These are phyloP conservation scores for Cheiracanthium punctorium DNA, from an alignment of 2,888 invertebrate genomes.

Conservation along the genomic window DNA sequence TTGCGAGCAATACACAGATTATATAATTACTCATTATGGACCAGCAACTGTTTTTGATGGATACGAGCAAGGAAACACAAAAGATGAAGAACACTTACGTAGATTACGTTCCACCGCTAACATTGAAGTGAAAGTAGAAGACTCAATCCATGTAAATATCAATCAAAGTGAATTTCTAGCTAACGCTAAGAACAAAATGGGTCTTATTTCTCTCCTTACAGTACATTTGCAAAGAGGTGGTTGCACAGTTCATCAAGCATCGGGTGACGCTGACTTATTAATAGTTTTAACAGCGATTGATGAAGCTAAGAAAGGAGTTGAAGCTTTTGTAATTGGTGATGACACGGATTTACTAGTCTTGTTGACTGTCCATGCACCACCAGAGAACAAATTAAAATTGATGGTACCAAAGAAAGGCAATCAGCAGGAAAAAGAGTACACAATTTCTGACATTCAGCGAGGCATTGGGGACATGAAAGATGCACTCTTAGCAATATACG, in stretches of 20 bases:
- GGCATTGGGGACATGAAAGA: no score
- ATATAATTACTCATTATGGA: no score
- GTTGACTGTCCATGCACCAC: neutral
- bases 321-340: neutral
- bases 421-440: no score
- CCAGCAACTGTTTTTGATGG: neutral
- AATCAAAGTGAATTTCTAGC: neutral
- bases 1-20: neutral
- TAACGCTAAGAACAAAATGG: neutral
- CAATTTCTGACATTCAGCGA: no score
- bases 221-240: neutral
- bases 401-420: neutral
- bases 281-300: neutral
- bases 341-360: neutral
- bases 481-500: no score
- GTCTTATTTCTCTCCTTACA: neutral
- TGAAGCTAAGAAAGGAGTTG: neutral
- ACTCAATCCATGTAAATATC: neutral
- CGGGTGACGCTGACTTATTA: neutral
- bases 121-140: neutral
- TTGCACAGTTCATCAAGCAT: neutral
- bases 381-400: neutral
- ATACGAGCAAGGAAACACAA: neutral
- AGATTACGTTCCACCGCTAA: neutral
- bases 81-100: constrained; percentile 1